A percentile compares a stretch with the other conserved stretches of the same genome.
Evolutionary conservation across 2,888 invertebrate genomes (phyloP).

Genomic region (Lydus trimaculatus): DNA sequence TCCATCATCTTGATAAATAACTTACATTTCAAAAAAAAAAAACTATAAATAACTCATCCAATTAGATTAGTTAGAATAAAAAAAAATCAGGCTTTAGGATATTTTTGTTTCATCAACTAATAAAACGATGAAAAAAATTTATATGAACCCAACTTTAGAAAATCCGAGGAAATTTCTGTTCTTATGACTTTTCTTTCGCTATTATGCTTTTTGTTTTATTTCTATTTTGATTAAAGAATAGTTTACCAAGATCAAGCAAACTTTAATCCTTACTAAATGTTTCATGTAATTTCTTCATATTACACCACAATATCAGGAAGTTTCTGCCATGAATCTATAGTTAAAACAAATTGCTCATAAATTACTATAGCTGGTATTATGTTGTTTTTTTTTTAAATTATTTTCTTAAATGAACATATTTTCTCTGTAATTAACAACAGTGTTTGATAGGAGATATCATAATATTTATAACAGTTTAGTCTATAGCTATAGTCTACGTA

Average conservation of each 20-base stretch:
- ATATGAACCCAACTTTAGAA: too few species aligned
- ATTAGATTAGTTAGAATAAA: too few species aligned
- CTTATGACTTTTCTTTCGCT: not conserved
- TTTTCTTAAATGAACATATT: not conserved
- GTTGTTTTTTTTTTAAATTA: not conserved
- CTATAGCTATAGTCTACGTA: not conserved
- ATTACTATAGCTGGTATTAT: not conserved
- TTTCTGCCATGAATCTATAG: not conserved
- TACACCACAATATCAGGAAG: conserved; percentile 1
- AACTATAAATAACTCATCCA: too few species aligned
- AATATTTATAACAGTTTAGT: not conserved
- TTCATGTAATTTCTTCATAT: not conserved
- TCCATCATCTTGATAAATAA: too few species aligned
- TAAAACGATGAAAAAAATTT: too few species aligned
- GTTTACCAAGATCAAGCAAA: not conserved
- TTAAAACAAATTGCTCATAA: not conserved
- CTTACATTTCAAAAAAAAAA: too few species aligned
- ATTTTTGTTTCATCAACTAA: too few species aligned
- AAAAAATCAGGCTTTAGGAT: too few species aligned
- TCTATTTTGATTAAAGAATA: not conserved
- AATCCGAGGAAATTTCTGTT: too few species aligned
- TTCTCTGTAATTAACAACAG: not conserved
- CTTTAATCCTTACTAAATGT: not conserved
- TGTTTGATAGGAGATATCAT: not conserved
- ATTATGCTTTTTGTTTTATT: not conserved